Base-by-base conservation (phyloP, 2,797 vertebrate species). In the Diplodus puntazzo region DNA sequence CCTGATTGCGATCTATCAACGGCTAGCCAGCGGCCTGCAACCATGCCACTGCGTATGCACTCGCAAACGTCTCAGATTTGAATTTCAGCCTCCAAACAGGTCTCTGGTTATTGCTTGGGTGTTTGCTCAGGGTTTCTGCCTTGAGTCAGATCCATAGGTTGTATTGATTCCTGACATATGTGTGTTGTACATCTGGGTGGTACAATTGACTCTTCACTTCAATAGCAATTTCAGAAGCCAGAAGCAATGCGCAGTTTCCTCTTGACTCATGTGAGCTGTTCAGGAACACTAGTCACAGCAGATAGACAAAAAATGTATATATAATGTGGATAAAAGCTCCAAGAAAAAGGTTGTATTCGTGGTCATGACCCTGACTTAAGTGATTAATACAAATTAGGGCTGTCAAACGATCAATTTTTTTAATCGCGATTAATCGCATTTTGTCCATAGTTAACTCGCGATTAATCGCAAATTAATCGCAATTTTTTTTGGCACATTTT, bases 1-100 rank as follows among this genome's bases (percentile, higher is more conserved):
- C 71, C 84, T 87, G 90, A 92, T 91, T 86, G 77, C 46, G 81
- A 90, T 91, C 84, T 60, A 84, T 75, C 86, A 85, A 20, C 84
- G 79, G 43, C 60, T 74, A 70, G 80, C 69, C 63, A 68, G 57
- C 48, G 50, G 73, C 48, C 61, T 5, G 21, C 42, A 71, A 73
- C 50, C 30, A 34, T 72, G n/a, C 77, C 16, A 58, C 69, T 63
- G 69, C 67, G 59, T 0, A 55, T 63, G 70, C 74, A 25, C 57
- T 61, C 53, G 46, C 16, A 46, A 67, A 73, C 10, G 16, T 61
- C 69, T 61, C 13, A 1, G 62, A 52, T 75, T 71, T 77, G 43
- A 79, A 75, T 71, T 74, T 79, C 69, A 57, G 8, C 59, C 50
- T 25, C 87, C 79, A 87, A 67, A 66, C 54, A 17, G 53, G 55